Evolutionary conservation across 2,797 vertebrate species (phyloP), one percentile per base, ranked within the genome.

Genomic region (Anableps anableps): DNA sequence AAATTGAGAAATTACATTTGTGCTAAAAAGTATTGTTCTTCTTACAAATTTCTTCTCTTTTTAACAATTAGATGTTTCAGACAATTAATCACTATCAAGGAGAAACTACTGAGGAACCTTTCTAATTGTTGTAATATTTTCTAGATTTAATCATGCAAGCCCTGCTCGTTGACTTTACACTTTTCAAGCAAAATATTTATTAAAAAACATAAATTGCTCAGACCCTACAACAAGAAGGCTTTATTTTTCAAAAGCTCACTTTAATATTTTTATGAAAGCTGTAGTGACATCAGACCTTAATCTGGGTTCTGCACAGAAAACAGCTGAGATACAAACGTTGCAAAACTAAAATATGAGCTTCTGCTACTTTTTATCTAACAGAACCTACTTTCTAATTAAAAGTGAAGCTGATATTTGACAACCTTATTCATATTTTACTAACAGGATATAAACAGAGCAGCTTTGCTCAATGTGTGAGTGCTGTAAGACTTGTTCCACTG

Each of bases 401-500:
- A 48, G 29, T 58, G 2, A 80, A 43, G 51, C 26, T 0, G 17
- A 34, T 11, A 34, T 80, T 80, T 72, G 0, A 41, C 48, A 0
- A 0, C 6, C 9, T 1, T 4, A 9, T 3, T 58, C 19, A 14
- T 55, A 3, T 79, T 62, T 76, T 0, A n/a, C n/a, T 36, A 38
- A 1, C 74, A 34, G 36, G n/a, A 38, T 43, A 74, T 51, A 47
- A 51, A 75, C n/a, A 5, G 0, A 43, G 6, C 74, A 71, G 29
- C 45, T 38, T n/a, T 4, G 23, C 14, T 14, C 76, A 68, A 75
- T 19, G 78, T 83, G 62, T 62, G 83, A 83, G 79, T 55, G 80
- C 77, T 77, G 78, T 66, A 83, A 86, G 72, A 87, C 70, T 68
- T 31, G 74, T 89, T 86, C 76, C 76, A 80, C 78, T 60, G 29